Evolutionary conservation across 2,113 vertebrate species (phyloP), one percentile per base, ranked within the genome.

Genomic region (Prunella himalayana): DNA sequence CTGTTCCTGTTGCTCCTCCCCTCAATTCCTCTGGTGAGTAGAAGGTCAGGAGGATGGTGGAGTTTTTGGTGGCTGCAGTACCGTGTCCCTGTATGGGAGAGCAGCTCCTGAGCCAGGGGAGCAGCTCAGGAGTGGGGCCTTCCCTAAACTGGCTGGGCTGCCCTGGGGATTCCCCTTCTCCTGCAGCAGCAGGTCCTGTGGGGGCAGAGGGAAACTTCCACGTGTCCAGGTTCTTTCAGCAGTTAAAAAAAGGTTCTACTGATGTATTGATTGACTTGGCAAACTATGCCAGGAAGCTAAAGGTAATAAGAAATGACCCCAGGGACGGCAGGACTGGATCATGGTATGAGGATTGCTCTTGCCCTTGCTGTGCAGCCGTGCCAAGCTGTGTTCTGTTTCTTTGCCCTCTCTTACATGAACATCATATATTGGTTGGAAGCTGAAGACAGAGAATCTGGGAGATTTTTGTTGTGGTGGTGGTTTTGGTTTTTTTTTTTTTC

Each of bases 1-100:
- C 18, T 27, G 16, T 50, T 78, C 19, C 11, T 6, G 2, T 16
- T 0, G 0, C 15, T 35, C 59, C 7, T 45, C 21, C 15, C 8
- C 18, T 57, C 42, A 0, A 7, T 27, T 45, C n/a, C 45, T 68
- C 39, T 39, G 41, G 22, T 0, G 2, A 82, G 51, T 15, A 11
- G 45, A 37, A 79, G 18, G 35, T 41, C 37, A 9, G 68, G 39
- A n/a, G 22, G 8, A 5, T 3, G 22, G 39, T 66, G 69, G 25
- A 22, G 27, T 30, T 69, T 71, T 37, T 4, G 6, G 28, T 53
- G 16, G 7, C 45, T 27, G 57, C 25, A 21, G 31, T 4, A 28
- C 37, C 0, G 0, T 7, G 11, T 53, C 5, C 4, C 15, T 30
- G 21, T 7, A 0, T 6, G 21, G 42, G 31, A 21, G 37, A 49